A percentile compares a stretch with the other conserved stretches of the same genome.
Evolutionary conservation across 2,113 vertebrate genomes (phyloP).

Genomic region (Amazona guildingii): DNA sequence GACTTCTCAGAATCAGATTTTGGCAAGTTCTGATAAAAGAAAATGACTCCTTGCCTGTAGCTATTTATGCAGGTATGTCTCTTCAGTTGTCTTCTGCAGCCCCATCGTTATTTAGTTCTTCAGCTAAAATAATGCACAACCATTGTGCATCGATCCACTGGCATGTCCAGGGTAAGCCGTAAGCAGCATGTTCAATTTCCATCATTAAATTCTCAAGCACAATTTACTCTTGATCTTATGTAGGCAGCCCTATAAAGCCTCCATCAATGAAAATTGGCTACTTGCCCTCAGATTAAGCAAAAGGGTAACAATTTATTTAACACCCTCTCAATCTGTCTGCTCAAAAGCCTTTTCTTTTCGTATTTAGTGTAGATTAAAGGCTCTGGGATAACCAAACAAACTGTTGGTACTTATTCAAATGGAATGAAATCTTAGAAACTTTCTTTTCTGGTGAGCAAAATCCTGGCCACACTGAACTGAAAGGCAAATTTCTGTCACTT

Average conservation of each 20-base stretch:
- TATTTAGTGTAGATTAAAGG: slow-evolving; percentile 22
- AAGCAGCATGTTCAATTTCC: not conserved
- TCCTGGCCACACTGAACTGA: not conserved
- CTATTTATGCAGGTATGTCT: not conserved
- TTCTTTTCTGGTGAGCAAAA: slow-evolving; percentile 15
- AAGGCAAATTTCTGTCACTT: slow-evolving; percentile 1
- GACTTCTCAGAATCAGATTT: not conserved
- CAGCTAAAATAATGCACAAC: not conserved
- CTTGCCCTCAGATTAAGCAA: not conserved
- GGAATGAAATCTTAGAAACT: slow-evolving; percentile 33
- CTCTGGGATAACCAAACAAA: slow-evolving; percentile 42
- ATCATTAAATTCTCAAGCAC: not conserved
- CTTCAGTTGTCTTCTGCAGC: not conserved
- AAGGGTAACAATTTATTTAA: slow-evolving; percentile 32
- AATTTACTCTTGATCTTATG: not conserved
- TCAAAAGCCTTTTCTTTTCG: slow-evolving; percentile 34
- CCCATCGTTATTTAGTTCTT: not conserved
- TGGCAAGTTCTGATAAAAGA: not conserved
- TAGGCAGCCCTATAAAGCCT: not conserved
- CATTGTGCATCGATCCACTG: not conserved
- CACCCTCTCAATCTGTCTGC: not conserved
- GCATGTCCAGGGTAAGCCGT: not conserved
- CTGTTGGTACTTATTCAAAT: slow-evolving; percentile 31
- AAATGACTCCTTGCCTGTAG: not conserved
- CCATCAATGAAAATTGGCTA: not conserved